Base-by-base conservation (phyloP, 2,888 invertebrate genomes). In the Ctenicera cuprea region DNA sequence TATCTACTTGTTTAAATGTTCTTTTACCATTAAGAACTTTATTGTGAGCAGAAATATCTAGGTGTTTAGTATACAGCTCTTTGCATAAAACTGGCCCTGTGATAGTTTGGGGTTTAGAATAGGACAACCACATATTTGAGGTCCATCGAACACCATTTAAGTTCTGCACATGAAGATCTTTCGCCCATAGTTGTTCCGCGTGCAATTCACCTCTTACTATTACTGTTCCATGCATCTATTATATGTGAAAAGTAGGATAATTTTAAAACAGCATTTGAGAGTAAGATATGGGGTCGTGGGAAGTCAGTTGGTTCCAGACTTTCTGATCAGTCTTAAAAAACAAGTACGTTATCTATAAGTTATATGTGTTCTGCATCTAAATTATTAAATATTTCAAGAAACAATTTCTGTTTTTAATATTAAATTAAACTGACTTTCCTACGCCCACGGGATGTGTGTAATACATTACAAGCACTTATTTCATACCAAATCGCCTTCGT, bases 41-140 rank as follows among this genome's bases (percentile, higher is more conserved):
- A 18, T 20, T 11, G 1, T 20, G 2, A 14, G 1, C 2, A 18
- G 16, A 16, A 8, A 48, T 9, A 20, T 59, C 8, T 20, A 84
- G 61, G 62, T 77, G 67, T 20, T 76, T 73, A 5, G 77, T 76
- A 12, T 59, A 71, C 11, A 85, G 22, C 16, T 74, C 70, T 22
- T 78, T 74, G 7, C 80, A 67, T 70, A 63, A 77, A 12, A 80
- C 79, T 14, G 65, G 73, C n/a, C 84, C 84, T 20, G 74, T 79
- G 37, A 85, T 80, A 3, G 74, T 81, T 80, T 85, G 85, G 9
- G 77, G 71, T 77, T 79, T 77, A 12, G 78, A 66, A 61, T 82
- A 82, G 22, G 79, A 82, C 63, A 85, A 76, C 83, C 83, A 85
- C 14, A 79, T 71, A 30, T 83, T 75, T 38, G 84, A 83, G 7